Conservation (phyloP, 2,888 invertebrate genomes). For the Hecatera dysodea region DNA sequence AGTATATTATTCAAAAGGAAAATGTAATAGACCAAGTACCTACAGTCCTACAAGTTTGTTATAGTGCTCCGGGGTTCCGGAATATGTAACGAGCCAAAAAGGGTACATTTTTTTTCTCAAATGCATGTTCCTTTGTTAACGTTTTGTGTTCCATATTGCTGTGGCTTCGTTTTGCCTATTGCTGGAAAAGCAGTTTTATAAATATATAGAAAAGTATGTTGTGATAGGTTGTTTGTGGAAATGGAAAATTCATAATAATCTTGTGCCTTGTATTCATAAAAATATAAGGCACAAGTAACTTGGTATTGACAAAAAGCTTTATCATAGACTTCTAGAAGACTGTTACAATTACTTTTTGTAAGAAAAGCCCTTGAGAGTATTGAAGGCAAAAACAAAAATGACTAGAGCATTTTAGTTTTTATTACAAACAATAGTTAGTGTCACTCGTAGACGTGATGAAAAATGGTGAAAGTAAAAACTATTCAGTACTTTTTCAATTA, state of each 20-base stretch:
- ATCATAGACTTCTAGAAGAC: background rate
- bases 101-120: constrained; percentile 4
- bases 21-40: constrained; percentile 50
- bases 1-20: constrained; percentile 57
- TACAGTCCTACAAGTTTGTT: constrained; percentile 48
- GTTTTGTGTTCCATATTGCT: constrained; percentile 6
- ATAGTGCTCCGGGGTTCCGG: constrained; percentile 46
- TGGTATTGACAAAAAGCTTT: background rate
- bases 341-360: background rate
- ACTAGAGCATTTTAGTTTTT: background rate
- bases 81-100: constrained; percentile 52
- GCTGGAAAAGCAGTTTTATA: background rate
- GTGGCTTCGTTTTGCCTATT: background rate
- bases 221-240: background rate
- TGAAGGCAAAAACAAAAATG: background rate
- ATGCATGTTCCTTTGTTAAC: constrained; percentile 24
- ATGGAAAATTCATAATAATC: background rate
- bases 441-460: background rate
- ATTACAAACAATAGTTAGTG: background rate
- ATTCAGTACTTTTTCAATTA: background rate
- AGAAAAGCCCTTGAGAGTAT: background rate
- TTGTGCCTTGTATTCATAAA: background rate
- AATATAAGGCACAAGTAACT: background rate
- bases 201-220: background rate
- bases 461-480: constrained; percentile 1